Evolutionary conservation across 1,140 invertebrate genomes (phyloP).

Genomic region (Solenopsis fugax): DNA sequence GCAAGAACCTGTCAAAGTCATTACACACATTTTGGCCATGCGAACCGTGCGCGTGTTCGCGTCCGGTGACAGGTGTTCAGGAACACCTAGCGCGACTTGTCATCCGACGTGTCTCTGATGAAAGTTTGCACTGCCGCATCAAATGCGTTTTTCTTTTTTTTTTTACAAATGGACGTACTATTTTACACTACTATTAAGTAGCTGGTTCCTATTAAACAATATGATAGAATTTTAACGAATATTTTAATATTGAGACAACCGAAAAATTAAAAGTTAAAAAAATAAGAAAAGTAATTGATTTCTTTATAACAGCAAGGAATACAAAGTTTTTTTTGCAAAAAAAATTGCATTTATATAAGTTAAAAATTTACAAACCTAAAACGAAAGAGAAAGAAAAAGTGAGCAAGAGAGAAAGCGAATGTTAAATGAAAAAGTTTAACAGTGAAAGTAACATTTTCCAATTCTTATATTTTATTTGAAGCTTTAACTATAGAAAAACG

Average conservation of each 20-base stretch:
- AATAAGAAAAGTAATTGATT: not conserved
- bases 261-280: not conserved
- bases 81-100: conserved; percentile 62
- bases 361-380: not conserved
- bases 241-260: too few relatives aligned
- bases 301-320: not conserved
- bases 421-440: not conserved
- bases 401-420: not conserved
- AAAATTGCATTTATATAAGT: not conserved
- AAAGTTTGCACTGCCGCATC: conserved; percentile 10
- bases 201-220: not conserved
- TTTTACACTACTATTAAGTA: not conserved
- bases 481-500: not conserved
- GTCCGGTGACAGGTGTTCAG: conserved; percentile 73
- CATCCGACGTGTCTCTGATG: conserved; percentile 38
- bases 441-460: not conserved
- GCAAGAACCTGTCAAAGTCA: conserved; percentile 76
- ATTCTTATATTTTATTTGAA: not conserved
- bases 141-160: not conserved
- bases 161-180: not conserved
- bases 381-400: not conserved
- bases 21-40: conserved; percentile 49
- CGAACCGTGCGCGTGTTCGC: conserved; percentile 55
- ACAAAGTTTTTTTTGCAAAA: not conserved
- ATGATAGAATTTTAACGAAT: not conserved